phyloP scores from a whole-genome alignment of 2,797 vertebrate species.

The Coreius guichenoti region DNA sequence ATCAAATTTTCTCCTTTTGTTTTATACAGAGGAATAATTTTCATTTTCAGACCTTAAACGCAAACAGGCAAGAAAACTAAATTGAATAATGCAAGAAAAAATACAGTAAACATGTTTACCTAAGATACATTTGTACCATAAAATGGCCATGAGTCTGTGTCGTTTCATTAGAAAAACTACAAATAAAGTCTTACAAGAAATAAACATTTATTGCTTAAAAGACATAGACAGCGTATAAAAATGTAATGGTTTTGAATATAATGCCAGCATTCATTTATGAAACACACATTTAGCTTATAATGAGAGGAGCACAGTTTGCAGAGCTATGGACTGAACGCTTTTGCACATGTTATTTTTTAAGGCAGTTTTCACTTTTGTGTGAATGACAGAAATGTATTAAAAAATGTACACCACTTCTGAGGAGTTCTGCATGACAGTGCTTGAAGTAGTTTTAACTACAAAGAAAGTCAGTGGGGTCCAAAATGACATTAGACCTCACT shows the following conservation, averaged over 20 bases:
- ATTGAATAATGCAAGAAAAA: not conserved
- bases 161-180: not conserved
- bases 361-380: not conserved
- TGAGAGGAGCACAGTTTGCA: not conserved
- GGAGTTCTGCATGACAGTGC: not conserved
- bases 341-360: constrained; percentile 1
- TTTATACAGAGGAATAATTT: not conserved
- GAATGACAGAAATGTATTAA: not conserved
- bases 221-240: constrained; percentile 36
- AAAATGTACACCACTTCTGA: constrained; percentile 3
- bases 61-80: not conserved
- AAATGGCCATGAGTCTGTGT: not conserved
- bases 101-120: not conserved
- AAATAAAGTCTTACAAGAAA: constrained; percentile 42
- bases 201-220: constrained; percentile 49
- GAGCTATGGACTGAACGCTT: constrained; percentile 9
- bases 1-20: not conserved
- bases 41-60: not conserved
- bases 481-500: no score
- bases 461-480: not conserved
- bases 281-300: constrained; percentile 34
- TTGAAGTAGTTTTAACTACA: not conserved
- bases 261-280: constrained; percentile 45
- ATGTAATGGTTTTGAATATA: constrained; percentile 27
- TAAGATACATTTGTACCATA: not conserved